Conservation (phyloP, 2,888 invertebrate genomes). For the Lamellibrachia satsuma region DNA sequence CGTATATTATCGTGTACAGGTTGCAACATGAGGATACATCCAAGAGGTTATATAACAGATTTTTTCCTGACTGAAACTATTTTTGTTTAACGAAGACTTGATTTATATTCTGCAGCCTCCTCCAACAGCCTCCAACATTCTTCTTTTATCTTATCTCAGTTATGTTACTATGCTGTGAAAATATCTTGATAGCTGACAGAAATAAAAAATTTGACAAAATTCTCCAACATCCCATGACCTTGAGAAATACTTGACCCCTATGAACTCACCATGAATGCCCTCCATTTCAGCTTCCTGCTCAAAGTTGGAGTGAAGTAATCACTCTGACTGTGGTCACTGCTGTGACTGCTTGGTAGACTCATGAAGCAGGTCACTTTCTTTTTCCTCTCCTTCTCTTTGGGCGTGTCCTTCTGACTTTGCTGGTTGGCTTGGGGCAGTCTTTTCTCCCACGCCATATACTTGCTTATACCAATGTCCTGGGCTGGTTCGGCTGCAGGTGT, state of each 20-base stretch:
- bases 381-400: conserved; percentile 8
- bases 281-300: neutral
- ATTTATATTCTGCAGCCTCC: neutral
- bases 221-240: neutral
- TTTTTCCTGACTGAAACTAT: too few relatives aligned
- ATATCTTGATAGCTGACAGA: neutral
- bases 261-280: conserved; percentile 24
- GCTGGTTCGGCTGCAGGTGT: neutral
- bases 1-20: too few relatives aligned
- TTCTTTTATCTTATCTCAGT: neutral
- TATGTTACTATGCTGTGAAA: conserved; percentile 27
- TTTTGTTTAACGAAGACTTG: neutral
- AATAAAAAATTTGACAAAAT: neutral
- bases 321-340: conserved; percentile 9
- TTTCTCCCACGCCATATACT: neutral
- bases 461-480: neutral
- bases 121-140: neutral
- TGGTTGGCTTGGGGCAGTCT: neutral
- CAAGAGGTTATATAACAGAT: too few relatives aligned
- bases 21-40: too few relatives aligned
- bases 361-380: conserved; percentile 29
- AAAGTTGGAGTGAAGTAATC: neutral
- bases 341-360: conserved; percentile 28
- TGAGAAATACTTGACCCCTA: neutral
- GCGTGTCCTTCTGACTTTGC: neutral